Percentiles rank a stretch among this genome's conserved stretches.
Evolutionary conservation across 2,888 invertebrate genomes (phyloP).

Genomic region (Mesoligia furuncula): DNA sequence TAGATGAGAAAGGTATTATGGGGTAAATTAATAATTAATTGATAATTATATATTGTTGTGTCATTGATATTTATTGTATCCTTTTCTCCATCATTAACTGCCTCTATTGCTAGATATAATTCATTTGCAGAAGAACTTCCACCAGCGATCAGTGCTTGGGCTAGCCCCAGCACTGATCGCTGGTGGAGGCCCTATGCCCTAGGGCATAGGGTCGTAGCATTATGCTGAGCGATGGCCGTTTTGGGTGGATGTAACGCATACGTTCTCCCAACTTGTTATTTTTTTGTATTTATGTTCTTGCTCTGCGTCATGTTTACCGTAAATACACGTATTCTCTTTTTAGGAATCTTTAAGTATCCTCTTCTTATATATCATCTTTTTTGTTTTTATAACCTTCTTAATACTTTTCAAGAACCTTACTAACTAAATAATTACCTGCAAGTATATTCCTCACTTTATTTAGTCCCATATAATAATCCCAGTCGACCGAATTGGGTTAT

Average conservation of each 20-base stretch:
- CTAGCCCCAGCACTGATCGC: too few species aligned
- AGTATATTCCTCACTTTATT: conserved; percentile 6
- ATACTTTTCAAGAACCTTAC: not conserved
- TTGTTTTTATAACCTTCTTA: not conserved
- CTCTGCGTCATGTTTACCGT: not conserved
- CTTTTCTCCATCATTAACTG: not conserved
- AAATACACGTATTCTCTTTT: too few species aligned
- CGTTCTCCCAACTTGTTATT: not conserved
- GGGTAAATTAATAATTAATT: too few species aligned
- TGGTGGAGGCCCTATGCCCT: too few species aligned
- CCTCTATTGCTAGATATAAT: not conserved
- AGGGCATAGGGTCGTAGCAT: too few species aligned
- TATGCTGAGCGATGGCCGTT: not conserved
- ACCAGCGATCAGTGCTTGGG: not conserved
- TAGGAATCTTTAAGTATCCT: not conserved
- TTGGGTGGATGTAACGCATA: not conserved
- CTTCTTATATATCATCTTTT: too few species aligned
- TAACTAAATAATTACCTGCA: not conserved
- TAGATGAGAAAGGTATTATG: not conserved
- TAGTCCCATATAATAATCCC: conserved; percentile 12
- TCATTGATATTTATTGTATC: too few species aligned
- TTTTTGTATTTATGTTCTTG: not conserved
- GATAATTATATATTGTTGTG: too few species aligned
- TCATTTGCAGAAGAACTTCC: not conserved
- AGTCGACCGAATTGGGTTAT: conserved; percentile 42